Evolutionary conservation across 2,797 vertebrate species (phyloP), one percentile per base, ranked within the genome.

Genomic region (Onychomys leucogaster): DNA sequence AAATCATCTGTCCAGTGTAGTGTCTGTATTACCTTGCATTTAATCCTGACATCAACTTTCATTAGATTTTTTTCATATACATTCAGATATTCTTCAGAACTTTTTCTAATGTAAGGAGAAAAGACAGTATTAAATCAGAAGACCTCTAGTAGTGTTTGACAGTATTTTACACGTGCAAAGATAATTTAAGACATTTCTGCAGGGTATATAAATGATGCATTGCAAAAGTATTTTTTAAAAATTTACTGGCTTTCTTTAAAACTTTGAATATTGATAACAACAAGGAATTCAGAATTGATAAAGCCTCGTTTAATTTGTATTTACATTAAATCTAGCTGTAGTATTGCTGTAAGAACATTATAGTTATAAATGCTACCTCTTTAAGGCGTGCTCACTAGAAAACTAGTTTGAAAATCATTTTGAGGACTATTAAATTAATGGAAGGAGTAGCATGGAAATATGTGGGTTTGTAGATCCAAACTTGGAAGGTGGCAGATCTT

Each of bases 101-200:
- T 83, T 93, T 93, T 80, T 11, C 41, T 83, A 94, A 94, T 90
- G 41, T 84, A 76, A 94, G 63, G 37, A 77, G n/a, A 91, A 89
- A 80, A 71, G 41, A 34, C n/a, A 65, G 88, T 92, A 73, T 84
- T n/a, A 97, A 87, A 67, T 94, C 91, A 89, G 83, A 92, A 92
- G 41, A 46, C 6, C 9, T 89, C 16, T 19, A 55, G 6, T 90
- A 59, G 63, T 90, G 89, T 19, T 88, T 90, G 32, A 85, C 14
- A 94, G 17, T 78, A 87, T 8, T 91, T 94, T 13, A 87, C 27
- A 57, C 49, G 78, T 94, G 76, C 83, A 94, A 87, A 97, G 88
- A 17, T 97, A 82, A 82, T 95, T 95, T 91, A 92, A 85, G 85
- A 49, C 92, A 81, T 61, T 55, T 88, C 14, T 76, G 16, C 27